Evolutionary conservation across 2,888 invertebrate species (phyloP).

Genomic region (Lasius platythorax): DNA sequence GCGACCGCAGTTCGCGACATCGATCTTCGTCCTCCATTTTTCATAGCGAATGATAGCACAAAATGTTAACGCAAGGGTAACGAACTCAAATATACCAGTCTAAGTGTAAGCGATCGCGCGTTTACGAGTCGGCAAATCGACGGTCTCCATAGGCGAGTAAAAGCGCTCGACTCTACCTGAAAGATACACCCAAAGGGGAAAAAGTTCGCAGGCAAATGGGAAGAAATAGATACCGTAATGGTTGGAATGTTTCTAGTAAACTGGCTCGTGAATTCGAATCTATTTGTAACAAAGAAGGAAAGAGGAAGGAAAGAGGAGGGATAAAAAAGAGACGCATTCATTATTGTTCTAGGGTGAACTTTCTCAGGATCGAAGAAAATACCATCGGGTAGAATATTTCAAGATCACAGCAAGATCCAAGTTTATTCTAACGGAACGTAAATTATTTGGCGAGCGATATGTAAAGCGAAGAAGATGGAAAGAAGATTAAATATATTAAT

Average conservation of each 20-base stretch:
- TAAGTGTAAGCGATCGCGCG: conserved; percentile 34
- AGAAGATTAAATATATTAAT: neutral
- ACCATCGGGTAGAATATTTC: neutral
- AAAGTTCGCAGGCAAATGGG: conserved; percentile 54
- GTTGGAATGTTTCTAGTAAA: conserved; percentile 42
- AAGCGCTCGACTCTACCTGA: conserved; percentile 38
- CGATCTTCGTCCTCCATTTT: conserved; percentile 43
- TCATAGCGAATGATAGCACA: conserved; percentile 37
- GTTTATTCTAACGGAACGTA: neutral
- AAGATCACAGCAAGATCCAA: neutral
- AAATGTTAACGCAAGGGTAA: conserved; percentile 48
- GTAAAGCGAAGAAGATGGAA: neutral
- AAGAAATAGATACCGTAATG: conserved; percentile 50
- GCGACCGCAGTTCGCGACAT: neutral
- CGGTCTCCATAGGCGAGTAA: conserved; percentile 37
- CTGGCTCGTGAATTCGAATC: conserved; percentile 47
- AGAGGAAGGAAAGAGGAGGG: neutral
- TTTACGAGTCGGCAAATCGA: conserved; percentile 49
- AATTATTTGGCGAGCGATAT: neutral
- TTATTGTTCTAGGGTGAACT: conserved; percentile 13
- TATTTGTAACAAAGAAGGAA: conserved; percentile 40
- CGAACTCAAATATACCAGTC: conserved; percentile 30
- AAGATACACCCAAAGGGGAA: conserved; percentile 42
- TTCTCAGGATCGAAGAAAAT: conserved; percentile 9
- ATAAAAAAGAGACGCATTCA: conserved; percentile 30